Evolutionary conservation across 2,888 invertebrate species (phyloP).

Genomic region (Noctua pronuba): DNA sequence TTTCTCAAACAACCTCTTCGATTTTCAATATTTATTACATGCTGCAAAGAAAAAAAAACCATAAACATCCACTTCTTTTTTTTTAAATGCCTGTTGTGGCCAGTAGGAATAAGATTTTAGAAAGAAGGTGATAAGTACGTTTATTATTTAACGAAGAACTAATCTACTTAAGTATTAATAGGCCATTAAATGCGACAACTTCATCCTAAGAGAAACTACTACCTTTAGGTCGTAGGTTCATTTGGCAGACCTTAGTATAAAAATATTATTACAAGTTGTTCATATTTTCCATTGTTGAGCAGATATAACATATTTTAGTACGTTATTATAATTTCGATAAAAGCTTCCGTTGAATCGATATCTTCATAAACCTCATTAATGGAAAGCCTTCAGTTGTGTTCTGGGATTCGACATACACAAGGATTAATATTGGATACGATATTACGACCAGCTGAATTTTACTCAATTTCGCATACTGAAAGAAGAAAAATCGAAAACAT

Average conservation of each 20-base stretch:
- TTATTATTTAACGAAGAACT: neutral
- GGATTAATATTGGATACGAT: neutral
- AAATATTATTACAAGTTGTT: neutral
- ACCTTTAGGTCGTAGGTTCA: too few species aligned
- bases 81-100: neutral
- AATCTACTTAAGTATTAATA: neutral
- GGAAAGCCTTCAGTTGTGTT: slow-evolving; percentile 8
- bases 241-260: too few species aligned
- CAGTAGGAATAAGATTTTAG: neutral
- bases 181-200: neutral
- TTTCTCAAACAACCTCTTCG: neutral
- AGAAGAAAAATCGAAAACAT: neutral
- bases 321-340: slow-evolving; percentile 7
- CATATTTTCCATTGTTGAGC: neutral
- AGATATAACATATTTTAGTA: neutral
- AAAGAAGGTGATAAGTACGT: neutral
- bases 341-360: slow-evolving; percentile 17
- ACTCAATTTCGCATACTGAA: neutral
- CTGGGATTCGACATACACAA: neutral
- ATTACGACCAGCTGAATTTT: neutral
- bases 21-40: neutral
- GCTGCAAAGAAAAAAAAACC: neutral
- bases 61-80: neutral
- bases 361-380: slow-evolving; percentile 13
- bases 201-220: neutral